A percentile compares a stretch with the other conserved stretches of the same genome.
Evolutionary conservation across 2,113 vertebrate species (phyloP).

Genomic region (Zosterops hypoxanthus): DNA sequence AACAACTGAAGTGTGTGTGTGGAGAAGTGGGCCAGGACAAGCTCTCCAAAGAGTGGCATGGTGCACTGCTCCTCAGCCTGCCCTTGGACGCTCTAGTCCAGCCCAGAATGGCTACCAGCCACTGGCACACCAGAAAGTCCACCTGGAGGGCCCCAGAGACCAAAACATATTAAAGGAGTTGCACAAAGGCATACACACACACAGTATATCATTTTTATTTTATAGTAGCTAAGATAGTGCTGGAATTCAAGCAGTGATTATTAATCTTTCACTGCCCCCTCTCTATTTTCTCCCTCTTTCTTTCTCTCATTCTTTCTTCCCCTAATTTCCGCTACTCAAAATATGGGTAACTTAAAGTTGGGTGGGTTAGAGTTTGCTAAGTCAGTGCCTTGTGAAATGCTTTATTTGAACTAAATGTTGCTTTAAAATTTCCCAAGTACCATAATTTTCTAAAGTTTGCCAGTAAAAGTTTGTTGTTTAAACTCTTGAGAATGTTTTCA

Average conservation of each 20-base stretch:
- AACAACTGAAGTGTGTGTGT: background rate
- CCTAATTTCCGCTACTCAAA: background rate
- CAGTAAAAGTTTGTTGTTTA: background rate
- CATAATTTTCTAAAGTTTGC: background rate
- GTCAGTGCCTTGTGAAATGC: background rate
- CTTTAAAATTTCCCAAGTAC: background rate
- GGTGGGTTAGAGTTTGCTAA: background rate
- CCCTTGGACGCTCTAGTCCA: background rate
- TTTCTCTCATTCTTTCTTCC: background rate
- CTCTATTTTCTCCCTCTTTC: background rate
- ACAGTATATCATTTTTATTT: fast-evolving
- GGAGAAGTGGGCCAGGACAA: background rate
- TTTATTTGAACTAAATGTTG: background rate
- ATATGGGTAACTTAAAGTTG: background rate
- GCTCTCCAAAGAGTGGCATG: background rate
- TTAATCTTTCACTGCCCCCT: background rate
- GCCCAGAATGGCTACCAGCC: background rate
- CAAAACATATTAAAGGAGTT: background rate
- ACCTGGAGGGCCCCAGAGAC: background rate
- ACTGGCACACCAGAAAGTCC: background rate
- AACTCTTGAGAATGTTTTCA: background rate
- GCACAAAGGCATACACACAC: background rate
- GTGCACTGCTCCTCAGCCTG: background rate
- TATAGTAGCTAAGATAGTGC: no score
- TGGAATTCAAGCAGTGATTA: background rate